Base-by-base conservation (phyloP, 2,888 invertebrate genomes). In the Seira musarum region DNA sequence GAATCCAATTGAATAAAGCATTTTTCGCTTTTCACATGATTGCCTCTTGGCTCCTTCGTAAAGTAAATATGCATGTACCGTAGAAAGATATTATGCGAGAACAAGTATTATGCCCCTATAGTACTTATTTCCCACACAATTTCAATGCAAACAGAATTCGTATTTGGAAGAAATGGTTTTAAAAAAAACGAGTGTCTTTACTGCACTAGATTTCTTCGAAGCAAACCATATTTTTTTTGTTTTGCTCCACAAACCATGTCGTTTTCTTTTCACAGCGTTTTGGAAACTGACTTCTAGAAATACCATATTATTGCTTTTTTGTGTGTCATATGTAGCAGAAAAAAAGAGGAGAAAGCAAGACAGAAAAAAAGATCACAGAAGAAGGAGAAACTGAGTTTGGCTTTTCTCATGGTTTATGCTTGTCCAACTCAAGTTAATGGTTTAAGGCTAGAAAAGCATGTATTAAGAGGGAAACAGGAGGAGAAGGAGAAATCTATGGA, bases 1-100 rank as follows among this genome's bases (percentile, higher is more conserved):
- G 79, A 79, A 79, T 79, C 72, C 79, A 79, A 79, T 79, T 79
- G 79, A 79, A 79, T 79, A 79, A 79, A 79, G 79, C 72, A 72
- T 79, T 78, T 78, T 71, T 71, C 79, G 63, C 72, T 79, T 79
- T 79, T 79, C 79, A 79, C 79, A 79, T 71, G 79, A 79, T 79
- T 79, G 79, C 79, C 79, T 79, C 72, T 79, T 79, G 79, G 79
- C 79, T 79, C 72, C n/a, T n/a, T n/a, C 68, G 67, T 79, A 63
- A 63, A 79, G 79, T 79, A 79, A 79, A 79, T 79, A 79, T 79
- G 72, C 79, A 79, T 79, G 79, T 79, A 79, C 67, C 61, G 19
- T 30, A 57, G 66, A 73, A 66, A 35, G 60, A 70, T n/a, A n/a
- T n/a, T n/a, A n/a, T n/a, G n/a, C n/a, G n/a, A n/a, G 13, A 40